phyloP scores from a whole-genome alignment of 2,113 vertebrate genomes.

The Pterocles orientalis region DNA sequence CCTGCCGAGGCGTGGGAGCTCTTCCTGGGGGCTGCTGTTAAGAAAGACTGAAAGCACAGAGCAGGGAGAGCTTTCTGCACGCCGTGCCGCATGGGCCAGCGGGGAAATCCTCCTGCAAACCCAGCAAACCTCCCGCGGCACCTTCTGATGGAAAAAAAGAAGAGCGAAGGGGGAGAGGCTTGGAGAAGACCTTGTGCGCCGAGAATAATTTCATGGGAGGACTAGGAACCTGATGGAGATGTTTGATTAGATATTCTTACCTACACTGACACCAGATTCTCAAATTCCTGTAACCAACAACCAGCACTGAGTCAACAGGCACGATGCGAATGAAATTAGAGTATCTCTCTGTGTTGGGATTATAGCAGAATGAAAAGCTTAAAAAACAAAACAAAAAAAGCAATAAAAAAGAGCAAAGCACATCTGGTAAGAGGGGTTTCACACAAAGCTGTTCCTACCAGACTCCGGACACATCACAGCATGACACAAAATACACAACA shows the following conservation, averaged over 20 bases:
- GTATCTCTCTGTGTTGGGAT: not conserved
- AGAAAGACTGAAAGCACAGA: accelerated
- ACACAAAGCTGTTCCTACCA: not conserved
- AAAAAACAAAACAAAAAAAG: not conserved
- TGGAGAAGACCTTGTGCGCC: not conserved
- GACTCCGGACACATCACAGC: not conserved
- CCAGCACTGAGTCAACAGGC: not conserved
- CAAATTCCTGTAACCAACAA: not conserved
- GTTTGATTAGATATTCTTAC: not conserved
- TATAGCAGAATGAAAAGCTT: not conserved
- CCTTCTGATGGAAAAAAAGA: not conserved
- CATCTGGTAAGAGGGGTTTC: not conserved
- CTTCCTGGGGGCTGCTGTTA: not conserved
- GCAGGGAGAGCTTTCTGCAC: accelerated
- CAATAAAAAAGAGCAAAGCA: not conserved
- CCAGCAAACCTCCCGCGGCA: accelerated
- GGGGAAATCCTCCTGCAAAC: not conserved
- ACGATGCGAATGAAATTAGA: not conserved
- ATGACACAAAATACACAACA: not conserved
- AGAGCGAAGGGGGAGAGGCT: not conserved
- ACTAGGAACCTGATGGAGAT: not conserved
- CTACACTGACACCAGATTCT: not conserved
- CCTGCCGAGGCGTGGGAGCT: accelerated
- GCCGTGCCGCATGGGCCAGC: accelerated
- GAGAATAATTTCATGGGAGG: not conserved